These are phyloP conservation scores for Daphoenositta chrysoptera DNA, from an alignment of 2,113 vertebrate genomes.

Conservation along the genomic window DNA sequence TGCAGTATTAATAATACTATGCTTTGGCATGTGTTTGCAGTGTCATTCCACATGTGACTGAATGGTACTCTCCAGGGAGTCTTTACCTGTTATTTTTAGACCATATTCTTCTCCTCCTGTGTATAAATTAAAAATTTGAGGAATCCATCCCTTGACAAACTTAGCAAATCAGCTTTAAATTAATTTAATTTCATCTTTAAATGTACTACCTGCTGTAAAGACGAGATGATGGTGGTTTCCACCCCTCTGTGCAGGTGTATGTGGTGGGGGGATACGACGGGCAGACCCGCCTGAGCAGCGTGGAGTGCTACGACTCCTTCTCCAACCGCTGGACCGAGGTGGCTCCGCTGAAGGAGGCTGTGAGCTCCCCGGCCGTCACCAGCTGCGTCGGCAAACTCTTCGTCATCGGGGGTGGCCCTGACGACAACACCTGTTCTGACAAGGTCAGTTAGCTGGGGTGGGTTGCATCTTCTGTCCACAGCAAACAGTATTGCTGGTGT, in stretches of 20 bases:
- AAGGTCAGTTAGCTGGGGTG: slow-evolving; percentile 76
- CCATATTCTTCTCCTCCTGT: neutral
- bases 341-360: slow-evolving; percentile 92
- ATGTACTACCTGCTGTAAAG: neutral
- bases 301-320: slow-evolving; percentile 96
- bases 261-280: slow-evolving; percentile 96
- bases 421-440: slow-evolving; percentile 96
- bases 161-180: neutral
- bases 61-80: neutral
- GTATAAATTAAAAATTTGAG: neutral
- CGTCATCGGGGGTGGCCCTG: slow-evolving; percentile 93
- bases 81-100: neutral
- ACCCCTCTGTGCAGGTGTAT: slow-evolving; percentile 80
- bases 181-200: neutral
- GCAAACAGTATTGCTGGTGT: neutral
- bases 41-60: neutral
- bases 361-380: slow-evolving; percentile 92
- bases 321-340: slow-evolving; percentile 98
- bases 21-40: neutral
- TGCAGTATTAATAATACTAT: neutral
- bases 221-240: neutral
- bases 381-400: slow-evolving; percentile 93
- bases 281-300: slow-evolving; percentile 92
- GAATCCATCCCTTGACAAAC: neutral
- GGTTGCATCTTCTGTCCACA: neutral